phyloP scores from a whole-genome alignment of 2,888 invertebrate species.

The Tineola bisselliella region DNA sequence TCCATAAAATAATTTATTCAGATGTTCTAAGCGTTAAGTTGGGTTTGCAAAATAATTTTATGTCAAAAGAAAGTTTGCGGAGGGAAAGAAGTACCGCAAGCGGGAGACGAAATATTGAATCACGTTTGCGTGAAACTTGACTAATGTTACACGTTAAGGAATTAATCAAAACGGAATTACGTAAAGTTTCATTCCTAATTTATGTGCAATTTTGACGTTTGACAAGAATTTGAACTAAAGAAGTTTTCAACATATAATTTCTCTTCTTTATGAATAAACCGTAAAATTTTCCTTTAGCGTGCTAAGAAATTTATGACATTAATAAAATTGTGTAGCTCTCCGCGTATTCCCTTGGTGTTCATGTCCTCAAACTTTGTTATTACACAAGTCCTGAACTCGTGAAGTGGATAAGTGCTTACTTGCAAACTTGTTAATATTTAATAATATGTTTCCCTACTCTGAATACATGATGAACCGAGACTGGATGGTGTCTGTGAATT shows the following conservation, averaged over 20 bases:
- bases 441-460: constrained; percentile 16
- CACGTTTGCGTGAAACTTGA: background rate
- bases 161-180: background rate
- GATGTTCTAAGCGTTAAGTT: background rate
- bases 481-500: constrained; percentile 19
- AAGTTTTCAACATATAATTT: background rate
- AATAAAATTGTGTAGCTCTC: constrained; percentile 7
- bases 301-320: constrained; percentile 3
- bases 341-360: constrained; percentile 11
- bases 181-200: background rate
- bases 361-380: constrained; percentile 26
- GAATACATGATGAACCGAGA: constrained; percentile 25
- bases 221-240: background rate
- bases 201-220: background rate
- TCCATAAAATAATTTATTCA: too few species aligned
- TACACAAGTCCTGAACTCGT: constrained; percentile 17
- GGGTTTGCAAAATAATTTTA: background rate
- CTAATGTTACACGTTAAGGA: background rate
- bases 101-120: background rate
- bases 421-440: constrained; percentile 24
- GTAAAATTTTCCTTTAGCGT: background rate
- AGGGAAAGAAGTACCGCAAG: constrained; percentile 2
- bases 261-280: background rate
- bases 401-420: constrained; percentile 29
- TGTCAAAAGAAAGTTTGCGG: constrained; percentile 8